phyloP scores from a whole-genome alignment of 2,113 vertebrate species.

The Sinocyclocheilus maitianheensis region DNA sequence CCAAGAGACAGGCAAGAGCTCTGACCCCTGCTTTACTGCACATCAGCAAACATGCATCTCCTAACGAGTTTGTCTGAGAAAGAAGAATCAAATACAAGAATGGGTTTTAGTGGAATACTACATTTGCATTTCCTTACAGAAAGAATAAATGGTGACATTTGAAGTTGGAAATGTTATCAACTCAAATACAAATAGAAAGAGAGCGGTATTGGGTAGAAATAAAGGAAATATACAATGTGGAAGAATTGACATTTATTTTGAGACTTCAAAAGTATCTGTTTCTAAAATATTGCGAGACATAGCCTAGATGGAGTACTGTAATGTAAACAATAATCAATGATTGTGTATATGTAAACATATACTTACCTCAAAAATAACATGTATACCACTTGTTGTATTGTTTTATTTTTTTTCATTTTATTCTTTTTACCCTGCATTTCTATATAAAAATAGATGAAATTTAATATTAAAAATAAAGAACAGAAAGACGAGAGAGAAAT shows the following conservation, averaged over 20 bases:
- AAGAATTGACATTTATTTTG: background rate
- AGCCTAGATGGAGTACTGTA: background rate
- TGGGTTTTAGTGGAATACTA: background rate
- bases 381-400: background rate
- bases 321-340: background rate
- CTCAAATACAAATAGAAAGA: background rate
- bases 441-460: background rate
- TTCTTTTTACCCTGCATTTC: background rate
- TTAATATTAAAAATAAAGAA: too few relatives aligned
- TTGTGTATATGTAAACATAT: background rate
- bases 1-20: slow-evolving; percentile 88
- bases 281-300: background rate
- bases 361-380: background rate
- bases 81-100: background rate
- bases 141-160: background rate
- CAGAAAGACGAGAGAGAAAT: too few relatives aligned
- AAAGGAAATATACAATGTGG: background rate
- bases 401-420: background rate
- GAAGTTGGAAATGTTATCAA: background rate
- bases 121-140: background rate
- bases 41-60: background rate
- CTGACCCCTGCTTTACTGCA: background rate
- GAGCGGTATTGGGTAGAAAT: background rate
- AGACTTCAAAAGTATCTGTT: background rate
- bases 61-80: background rate